phyloP scores from a whole-genome alignment of 1,140 invertebrate species.

The Drosophila jambulina region DNA sequence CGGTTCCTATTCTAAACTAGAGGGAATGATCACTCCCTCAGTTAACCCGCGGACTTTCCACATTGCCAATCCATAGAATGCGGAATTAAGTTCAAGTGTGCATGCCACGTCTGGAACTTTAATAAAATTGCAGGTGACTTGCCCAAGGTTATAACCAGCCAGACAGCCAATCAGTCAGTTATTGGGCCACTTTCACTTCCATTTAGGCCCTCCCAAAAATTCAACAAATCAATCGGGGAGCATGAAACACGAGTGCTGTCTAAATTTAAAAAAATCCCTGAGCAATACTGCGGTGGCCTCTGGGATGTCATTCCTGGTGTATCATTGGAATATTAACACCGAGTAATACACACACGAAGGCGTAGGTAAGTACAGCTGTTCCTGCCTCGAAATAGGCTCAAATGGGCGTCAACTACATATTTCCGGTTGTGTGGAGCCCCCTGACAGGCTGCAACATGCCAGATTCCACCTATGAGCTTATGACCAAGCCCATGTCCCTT shows the following conservation, averaged over 20 bases:
- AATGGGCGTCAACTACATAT: constrained; percentile 80
- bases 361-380: constrained; percentile 41
- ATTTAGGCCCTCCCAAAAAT: constrained; percentile 56
- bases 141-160: constrained; percentile 61
- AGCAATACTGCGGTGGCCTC: constrained; percentile 38
- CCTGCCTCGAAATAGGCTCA: constrained; percentile 56
- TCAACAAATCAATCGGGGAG: constrained; percentile 68
- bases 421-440: constrained; percentile 73
- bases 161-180: constrained; percentile 49
- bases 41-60: neutral
- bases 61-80: neutral
- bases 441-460: constrained; percentile 69
- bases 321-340: constrained; percentile 48
- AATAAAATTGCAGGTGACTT: constrained; percentile 57
- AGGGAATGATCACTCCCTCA: neutral
- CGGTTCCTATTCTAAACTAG: neutral
- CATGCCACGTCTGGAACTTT: constrained; percentile 41
- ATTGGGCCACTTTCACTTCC: constrained; percentile 65
- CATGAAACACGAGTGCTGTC: constrained; percentile 42
- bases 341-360: constrained; percentile 10
- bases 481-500: constrained; percentile 32
- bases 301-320: constrained; percentile 39
- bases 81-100: constrained; percentile 18
- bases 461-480: constrained; percentile 55
- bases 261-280: constrained; percentile 44